Percentiles rank a stretch among this genome's conserved stretches.
These are phyloP conservation scores for Podilymbus podiceps DNA, from an alignment of 2,113 vertebrate genomes.

Conservation along the genomic window DNA sequence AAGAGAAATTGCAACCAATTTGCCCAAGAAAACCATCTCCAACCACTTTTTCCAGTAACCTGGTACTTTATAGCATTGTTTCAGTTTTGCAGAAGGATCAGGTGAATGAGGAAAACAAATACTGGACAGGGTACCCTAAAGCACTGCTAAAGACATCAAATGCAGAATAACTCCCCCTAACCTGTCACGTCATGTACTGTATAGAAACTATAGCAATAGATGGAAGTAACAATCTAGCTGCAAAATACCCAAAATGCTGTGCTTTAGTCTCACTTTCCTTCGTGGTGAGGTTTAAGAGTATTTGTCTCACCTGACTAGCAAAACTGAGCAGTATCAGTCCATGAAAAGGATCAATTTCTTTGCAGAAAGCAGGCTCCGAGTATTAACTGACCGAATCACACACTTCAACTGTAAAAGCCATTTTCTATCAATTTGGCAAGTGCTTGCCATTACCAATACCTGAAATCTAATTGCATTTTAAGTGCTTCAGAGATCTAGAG, in stretches of 20 bases:
- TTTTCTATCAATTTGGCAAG: not conserved
- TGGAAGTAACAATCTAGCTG: not conserved
- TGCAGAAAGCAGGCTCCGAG: not conserved
- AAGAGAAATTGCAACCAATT: not conserved
- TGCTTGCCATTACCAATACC: not conserved
- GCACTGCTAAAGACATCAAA: not conserved
- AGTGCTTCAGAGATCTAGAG: not conserved
- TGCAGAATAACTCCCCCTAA: not conserved
- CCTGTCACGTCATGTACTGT: not conserved
- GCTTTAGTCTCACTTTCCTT: not conserved
- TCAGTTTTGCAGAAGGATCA: not conserved
- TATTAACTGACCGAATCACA: not conserved
- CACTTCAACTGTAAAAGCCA: not conserved
- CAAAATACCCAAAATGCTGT: not conserved
- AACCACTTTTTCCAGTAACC: not conserved
- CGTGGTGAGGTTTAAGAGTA: not conserved
- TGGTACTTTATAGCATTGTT: not conserved
- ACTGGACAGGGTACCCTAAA: no score
- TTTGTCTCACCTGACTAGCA: not conserved
- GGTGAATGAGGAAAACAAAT: not conserved
- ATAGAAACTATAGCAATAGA: not conserved
- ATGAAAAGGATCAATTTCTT: not conserved
- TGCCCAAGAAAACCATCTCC: not conserved
- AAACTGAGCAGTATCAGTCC: not conserved
- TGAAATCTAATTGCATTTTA: slow-evolving; percentile 7